These are phyloP conservation scores for Emesis russula DNA, from an alignment of 2,888 invertebrate species.

Conservation along the genomic window DNA sequence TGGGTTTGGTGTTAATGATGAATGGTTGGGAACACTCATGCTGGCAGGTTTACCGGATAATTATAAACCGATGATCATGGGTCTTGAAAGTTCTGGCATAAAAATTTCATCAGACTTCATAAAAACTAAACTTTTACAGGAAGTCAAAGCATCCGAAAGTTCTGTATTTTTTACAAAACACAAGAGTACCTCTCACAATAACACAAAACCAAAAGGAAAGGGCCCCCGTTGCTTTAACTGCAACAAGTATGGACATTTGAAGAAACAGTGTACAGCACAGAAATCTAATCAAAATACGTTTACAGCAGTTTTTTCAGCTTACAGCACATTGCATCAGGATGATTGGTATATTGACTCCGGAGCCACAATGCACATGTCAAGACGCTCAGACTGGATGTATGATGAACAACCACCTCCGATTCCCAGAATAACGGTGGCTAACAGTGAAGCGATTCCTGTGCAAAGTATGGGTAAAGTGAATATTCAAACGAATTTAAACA, in stretches of 20 bases:
- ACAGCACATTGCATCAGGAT: slow-evolving; percentile 13
- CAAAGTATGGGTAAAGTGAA: too few relatives aligned
- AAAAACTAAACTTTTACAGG: not conserved
- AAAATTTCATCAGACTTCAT: not conserved
- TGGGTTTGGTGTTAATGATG: not conserved
- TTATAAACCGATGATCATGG: not conserved
- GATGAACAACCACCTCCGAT: slow-evolving; percentile 26
- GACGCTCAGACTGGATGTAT: slow-evolving; percentile 70
- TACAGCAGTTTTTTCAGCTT: slow-evolving; percentile 72
- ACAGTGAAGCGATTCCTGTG: too few relatives aligned
- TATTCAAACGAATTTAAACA: too few relatives aligned
- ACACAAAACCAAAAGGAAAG: not conserved
- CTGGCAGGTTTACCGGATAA: not conserved
- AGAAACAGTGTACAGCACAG: not conserved
- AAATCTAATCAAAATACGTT: slow-evolving; percentile 11
- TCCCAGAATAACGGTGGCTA: too few relatives aligned
- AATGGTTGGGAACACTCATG: not conserved
- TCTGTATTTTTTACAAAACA: not conserved
- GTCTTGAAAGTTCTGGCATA: not conserved
- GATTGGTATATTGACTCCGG: slow-evolving; percentile 82
- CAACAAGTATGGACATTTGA: not conserved
- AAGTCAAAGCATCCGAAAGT: not conserved
- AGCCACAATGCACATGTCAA: slow-evolving; percentile 81
- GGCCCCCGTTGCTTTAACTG: not conserved
- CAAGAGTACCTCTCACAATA: not conserved